Evolutionary conservation across 2,888 invertebrate species (phyloP).

Genomic region (Colostygia pectinataria): DNA sequence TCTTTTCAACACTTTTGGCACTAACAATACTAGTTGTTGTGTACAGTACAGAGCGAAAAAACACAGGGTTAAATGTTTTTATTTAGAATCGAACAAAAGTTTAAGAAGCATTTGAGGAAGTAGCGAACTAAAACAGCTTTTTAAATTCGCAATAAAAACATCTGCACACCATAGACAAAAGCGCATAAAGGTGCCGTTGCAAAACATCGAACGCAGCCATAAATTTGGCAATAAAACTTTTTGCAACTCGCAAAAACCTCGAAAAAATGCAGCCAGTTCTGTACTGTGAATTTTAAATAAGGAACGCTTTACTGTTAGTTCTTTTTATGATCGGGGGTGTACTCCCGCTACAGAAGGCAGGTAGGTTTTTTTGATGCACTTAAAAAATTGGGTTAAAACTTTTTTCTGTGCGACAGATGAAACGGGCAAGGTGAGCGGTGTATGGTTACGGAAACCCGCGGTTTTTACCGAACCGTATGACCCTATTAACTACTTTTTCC

Average conservation of each 20-base stretch:
- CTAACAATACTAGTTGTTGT: conserved; percentile 33
- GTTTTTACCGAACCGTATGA: conserved; percentile 64
- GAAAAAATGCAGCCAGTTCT: conserved; percentile 55
- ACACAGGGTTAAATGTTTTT: conserved; percentile 50
- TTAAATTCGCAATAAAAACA: conserved; percentile 54
- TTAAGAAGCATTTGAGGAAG: conserved; percentile 42
- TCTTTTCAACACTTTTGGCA: conserved; percentile 45
- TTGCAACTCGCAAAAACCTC: conserved; percentile 53
- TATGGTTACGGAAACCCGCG: conserved; percentile 78
- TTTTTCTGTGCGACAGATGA: conserved; percentile 67
- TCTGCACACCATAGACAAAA: conserved; percentile 63
- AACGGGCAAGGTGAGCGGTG: conserved; percentile 73
- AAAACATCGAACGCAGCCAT: conserved; percentile 55
- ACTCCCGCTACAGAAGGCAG: conserved; percentile 72
- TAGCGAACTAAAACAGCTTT: conserved; percentile 27
- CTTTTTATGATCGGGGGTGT: conserved; percentile 54
- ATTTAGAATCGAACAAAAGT: conserved; percentile 51
- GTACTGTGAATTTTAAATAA: conserved; percentile 45
- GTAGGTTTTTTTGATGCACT: conserved; percentile 64
- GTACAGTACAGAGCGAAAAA: conserved; percentile 39
- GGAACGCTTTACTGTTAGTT: conserved; percentile 65
- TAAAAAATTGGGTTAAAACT: conserved; percentile 75
- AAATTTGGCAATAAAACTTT: conserved; percentile 63
- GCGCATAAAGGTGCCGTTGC: conserved; percentile 62
- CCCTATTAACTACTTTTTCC: conserved; percentile 72